Percentiles rank a stretch among this genome's conserved stretches.
These are phyloP conservation scores for Crematogaster levior DNA, from an alignment of 2,888 invertebrate species.

Conservation along the genomic window DNA sequence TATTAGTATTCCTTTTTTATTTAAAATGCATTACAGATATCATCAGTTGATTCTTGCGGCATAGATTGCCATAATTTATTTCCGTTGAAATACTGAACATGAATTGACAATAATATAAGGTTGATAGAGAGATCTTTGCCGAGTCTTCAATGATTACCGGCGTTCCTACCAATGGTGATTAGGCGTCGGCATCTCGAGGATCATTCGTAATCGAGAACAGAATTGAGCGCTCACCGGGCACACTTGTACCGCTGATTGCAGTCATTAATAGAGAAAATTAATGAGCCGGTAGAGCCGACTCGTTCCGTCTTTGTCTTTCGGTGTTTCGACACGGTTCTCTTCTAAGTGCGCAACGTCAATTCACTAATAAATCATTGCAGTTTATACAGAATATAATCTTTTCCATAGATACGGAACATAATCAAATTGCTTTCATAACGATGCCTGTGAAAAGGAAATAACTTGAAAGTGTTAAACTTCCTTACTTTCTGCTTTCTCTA, in stretches of 20 bases:
- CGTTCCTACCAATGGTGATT: slow-evolving; percentile 65
- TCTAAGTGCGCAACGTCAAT: slow-evolving; percentile 62
- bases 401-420: slow-evolving; percentile 35
- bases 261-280: slow-evolving; percentile 77
- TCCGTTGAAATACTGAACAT: slow-evolving; percentile 21
- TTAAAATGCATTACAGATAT: background rate
- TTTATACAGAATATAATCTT: slow-evolving; percentile 48
- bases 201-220: slow-evolving; percentile 75
- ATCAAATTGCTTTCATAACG: slow-evolving; percentile 51
- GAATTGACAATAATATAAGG: slow-evolving; percentile 54
- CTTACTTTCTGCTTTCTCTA: slow-evolving; percentile 38
- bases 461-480: slow-evolving; percentile 33
- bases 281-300: slow-evolving; percentile 67
- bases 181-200: slow-evolving; percentile 68
- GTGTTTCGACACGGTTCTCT: slow-evolving; percentile 65
- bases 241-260: slow-evolving; percentile 70
- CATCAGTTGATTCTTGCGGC: slow-evolving; percentile 12
- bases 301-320: slow-evolving; percentile 71
- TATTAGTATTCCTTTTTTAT: background rate
- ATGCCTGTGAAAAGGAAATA: slow-evolving; percentile 24
- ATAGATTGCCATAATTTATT: slow-evolving; percentile 34
- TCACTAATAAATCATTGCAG: slow-evolving; percentile 70
- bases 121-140: slow-evolving; percentile 69
- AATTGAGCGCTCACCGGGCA: slow-evolving; percentile 73
- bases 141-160: slow-evolving; percentile 66